Percentiles rank a stretch among this genome's conserved stretches.
Conservation (phyloP, 2,797 vertebrate genomes). For the Hephaestus fuliginosus region DNA sequence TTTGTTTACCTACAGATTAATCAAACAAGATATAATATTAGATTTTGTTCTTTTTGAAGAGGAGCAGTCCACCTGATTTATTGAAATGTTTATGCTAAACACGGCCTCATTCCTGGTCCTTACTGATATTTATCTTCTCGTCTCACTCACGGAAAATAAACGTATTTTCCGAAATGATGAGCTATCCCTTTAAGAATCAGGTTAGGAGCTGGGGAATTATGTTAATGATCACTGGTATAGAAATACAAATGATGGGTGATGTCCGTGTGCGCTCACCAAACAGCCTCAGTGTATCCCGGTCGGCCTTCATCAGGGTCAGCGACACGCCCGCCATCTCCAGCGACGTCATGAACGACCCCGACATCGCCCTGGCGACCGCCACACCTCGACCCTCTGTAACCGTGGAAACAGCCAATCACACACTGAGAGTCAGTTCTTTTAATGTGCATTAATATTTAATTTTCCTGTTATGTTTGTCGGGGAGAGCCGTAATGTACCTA, state of each 20-base stretch:
- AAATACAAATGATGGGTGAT: not conserved
- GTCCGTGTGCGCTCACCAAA: slow-evolving; percentile 86
- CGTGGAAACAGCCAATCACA: not conserved
- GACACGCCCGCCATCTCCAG: slow-evolving; percentile 96
- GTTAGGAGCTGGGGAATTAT: not conserved
- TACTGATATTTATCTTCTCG: not conserved
- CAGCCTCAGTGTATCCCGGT: slow-evolving; percentile 86
- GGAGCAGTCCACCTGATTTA: not conserved
- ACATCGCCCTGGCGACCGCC: slow-evolving; percentile 86
- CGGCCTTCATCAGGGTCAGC: slow-evolving; percentile 88
- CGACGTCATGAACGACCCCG: slow-evolving; percentile 95
- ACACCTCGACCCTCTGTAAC: slow-evolving; percentile 86
- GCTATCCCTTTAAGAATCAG: not conserved
- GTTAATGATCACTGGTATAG: not conserved
- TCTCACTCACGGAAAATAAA: not conserved
- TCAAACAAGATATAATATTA: not conserved
- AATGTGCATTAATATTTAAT: too few species aligned
- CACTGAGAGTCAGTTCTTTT: not conserved
- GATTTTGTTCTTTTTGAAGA: not conserved
- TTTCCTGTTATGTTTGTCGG: too few species aligned
- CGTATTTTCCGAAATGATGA: not conserved
- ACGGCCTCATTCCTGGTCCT: too few species aligned
- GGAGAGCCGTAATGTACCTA: too few species aligned
- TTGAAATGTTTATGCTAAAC: not conserved
- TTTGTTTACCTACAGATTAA: not conserved